Base-by-base conservation (phyloP, 2,113 vertebrate species). In the Syngnathus scovelli region DNA sequence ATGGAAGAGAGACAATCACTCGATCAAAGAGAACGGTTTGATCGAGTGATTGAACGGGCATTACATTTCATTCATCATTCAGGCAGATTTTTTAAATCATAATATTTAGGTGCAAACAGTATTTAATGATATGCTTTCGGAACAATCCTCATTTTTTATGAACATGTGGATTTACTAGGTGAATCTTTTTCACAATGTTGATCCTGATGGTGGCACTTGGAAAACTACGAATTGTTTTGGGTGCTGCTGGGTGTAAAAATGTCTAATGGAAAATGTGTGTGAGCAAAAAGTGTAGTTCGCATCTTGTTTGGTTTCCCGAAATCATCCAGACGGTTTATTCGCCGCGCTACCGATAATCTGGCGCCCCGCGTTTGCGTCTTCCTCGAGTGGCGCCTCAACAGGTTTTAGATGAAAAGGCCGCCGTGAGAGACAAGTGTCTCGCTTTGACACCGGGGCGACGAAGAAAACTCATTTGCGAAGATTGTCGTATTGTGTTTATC, bases 311-410 rank as follows among this genome's bases (percentile, higher is more conserved):
- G 27, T 6, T 58, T 23, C 44, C 39, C 12, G 68, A 84, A 74
- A 74, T 41, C 52, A 62, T 23, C 48, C 59, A 0, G 16, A 80
- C 78, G 76, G 81, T 79, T 84, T 84, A 76, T 83, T 87, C 76
- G 80, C 41, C 9, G 33, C 49, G 41, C 66, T n/a, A 13, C 66
- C 64, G 75, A 39, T 74, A 81, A 70, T 73, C 74, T 69, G 72
- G 74, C 78, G 74, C 68, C 71, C 67, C 68, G 41, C n/a, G 21
- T 55, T 37, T 36, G 61, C 23, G 49, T 74, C 66, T 67, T 74
- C 74, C 43, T 59, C 58, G 44, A 63, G 61, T 69, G 54, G 55
- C 48, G 16, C 72, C 69, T 81, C 80, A 67, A 74, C 75, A 38
- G 72, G 56, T 73, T 71, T 71, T 68, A 67, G 63, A 77, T 80